phyloP scores from a whole-genome alignment of 2,888 invertebrate genomes.

The Morinoia aosen region DNA sequence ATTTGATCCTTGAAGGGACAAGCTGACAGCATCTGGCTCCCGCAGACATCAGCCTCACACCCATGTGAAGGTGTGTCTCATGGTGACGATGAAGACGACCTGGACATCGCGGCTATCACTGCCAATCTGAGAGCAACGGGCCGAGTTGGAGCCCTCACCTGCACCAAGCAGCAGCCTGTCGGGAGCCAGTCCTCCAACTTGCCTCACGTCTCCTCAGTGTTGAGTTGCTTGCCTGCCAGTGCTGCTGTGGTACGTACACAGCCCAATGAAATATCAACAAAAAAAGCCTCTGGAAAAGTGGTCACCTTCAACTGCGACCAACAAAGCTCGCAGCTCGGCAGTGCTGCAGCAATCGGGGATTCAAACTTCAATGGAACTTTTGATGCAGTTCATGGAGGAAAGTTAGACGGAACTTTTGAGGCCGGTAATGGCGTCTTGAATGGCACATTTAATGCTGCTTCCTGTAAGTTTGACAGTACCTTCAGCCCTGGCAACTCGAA shows the following conservation, averaged over 20 bases:
- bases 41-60: background rate
- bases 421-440: background rate
- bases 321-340: background rate
- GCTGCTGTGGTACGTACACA: background rate
- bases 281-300: background rate
- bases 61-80: background rate
- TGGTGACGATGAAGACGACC: background rate
- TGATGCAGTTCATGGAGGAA: background rate
- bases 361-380: background rate
- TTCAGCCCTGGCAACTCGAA: background rate
- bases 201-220: background rate
- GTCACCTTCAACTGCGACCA: constrained; percentile 12
- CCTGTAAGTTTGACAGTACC: background rate
- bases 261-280: background rate
- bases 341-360: background rate
- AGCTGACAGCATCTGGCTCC: background rate
- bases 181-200: background rate
- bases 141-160: background rate
- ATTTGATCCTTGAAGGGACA: background rate
- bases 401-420: constrained; percentile 24
- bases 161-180: background rate
- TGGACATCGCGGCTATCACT: constrained; percentile 7
- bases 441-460: constrained; percentile 13
- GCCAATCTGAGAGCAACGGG: background rate
- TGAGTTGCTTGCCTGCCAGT: background rate